Percentiles rank a stretch among this genome's conserved stretches.
Conservation (phyloP, 1,140 invertebrate genomes). For the Drosophila takahashii region DNA sequence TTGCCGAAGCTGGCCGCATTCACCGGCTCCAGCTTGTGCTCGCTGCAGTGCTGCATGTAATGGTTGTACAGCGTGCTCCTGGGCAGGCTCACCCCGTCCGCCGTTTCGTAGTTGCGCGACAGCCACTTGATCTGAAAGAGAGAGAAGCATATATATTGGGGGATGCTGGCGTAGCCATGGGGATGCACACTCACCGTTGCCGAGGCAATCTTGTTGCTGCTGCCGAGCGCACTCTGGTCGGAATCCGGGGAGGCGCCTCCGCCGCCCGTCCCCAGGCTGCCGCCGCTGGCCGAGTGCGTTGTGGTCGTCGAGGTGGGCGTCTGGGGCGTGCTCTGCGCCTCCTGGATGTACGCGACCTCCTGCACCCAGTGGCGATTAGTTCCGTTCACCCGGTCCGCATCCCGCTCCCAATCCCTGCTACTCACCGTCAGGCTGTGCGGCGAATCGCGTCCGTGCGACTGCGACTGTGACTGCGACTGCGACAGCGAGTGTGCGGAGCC, state of each 20-base stretch:
- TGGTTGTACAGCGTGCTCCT: constrained; percentile 98
- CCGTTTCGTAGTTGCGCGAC: constrained; percentile 98
- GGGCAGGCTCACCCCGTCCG: constrained; percentile 98
- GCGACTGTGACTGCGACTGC: constrained; percentile 85
- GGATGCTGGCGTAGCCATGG: constrained; percentile 20
- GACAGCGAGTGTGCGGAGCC: constrained; percentile 64
- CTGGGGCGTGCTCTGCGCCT: constrained; percentile 87
- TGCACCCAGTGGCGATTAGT: constrained; percentile 67
- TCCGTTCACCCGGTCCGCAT: constrained; percentile 33
- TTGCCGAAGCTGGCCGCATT: constrained; percentile 99
- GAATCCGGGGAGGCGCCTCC: constrained; percentile 85
- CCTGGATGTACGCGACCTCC: constrained; percentile 85
- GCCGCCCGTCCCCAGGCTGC: constrained; percentile 85
- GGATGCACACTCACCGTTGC: constrained; percentile 92
- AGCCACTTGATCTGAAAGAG: constrained; percentile 96
- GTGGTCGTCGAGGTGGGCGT: constrained; percentile 87
- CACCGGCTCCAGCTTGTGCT: constrained; percentile 98
- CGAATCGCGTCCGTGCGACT: constrained; percentile 88
- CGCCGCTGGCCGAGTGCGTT: constrained; percentile 79
- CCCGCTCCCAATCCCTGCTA: constrained; percentile 57
- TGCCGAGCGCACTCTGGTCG: constrained; percentile 88
- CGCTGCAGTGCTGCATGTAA: constrained; percentile 97
- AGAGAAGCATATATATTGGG: constrained; percentile 25
- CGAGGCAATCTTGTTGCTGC: constrained; percentile 94
- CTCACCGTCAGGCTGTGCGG: constrained; percentile 88